A percentile compares a stretch with the other conserved stretches of the same genome.
Evolutionary conservation across 2,797 vertebrate genomes (phyloP).

Genomic region (Thamnophis elegans): DNA sequence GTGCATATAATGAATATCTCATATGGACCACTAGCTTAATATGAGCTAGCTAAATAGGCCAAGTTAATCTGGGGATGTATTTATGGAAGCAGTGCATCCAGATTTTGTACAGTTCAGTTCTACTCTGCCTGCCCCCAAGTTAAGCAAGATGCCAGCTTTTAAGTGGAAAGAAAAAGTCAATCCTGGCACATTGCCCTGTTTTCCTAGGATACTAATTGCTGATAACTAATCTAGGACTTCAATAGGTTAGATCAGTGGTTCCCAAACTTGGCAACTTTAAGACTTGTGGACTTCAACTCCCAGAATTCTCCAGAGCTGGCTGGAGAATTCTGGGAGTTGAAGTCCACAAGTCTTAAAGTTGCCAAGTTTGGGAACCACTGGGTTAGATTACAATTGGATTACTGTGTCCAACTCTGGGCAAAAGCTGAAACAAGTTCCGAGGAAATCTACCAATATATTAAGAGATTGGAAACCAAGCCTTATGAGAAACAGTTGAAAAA

Average conservation of each 20-base stretch:
- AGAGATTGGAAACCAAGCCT: background rate
- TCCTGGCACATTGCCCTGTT: background rate
- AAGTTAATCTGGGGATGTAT: background rate
- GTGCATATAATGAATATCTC: background rate
- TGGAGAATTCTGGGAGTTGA: no score
- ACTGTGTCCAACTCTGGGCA: background rate
- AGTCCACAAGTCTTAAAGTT: no score
- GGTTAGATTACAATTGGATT: background rate
- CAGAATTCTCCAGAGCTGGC: no score
- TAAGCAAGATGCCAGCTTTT: background rate
- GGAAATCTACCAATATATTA: background rate
- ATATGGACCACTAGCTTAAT: background rate
- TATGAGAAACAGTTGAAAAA: background rate
- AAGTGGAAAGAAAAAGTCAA: background rate
- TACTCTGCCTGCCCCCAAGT: background rate
- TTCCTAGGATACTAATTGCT: background rate
- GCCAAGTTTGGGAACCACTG: no score
- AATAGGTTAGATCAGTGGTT: background rate
- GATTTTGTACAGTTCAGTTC: background rate
- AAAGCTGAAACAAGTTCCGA: background rate
- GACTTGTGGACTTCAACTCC: no score
- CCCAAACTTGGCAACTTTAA: no score
- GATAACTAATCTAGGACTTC: background rate
- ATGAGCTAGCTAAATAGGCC: background rate
- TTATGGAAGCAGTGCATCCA: background rate